Evolutionary conservation across 2,797 vertebrate species (phyloP), one percentile per base, ranked within the genome.

Genomic region (Furcifer pardalis): DNA sequence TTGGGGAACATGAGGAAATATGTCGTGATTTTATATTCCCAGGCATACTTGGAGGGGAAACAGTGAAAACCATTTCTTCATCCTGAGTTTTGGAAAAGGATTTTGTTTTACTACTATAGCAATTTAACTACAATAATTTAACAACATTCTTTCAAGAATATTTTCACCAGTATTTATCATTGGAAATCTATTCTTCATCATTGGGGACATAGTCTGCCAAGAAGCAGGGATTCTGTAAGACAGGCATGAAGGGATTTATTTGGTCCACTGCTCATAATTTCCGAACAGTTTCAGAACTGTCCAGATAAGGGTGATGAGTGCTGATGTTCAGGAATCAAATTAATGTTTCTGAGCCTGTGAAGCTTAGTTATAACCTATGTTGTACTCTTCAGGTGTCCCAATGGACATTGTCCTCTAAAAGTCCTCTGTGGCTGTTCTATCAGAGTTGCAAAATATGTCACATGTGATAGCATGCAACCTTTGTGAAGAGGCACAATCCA

Each of bases 231-330:
- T 77, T 69, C 79, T 83, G 21, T 81, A 81, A 89, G 60, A 77
- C 73, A 89, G 88, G 86, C 49, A 56, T 15, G 73, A 86, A 87
- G 85, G 91, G 87, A 89, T 92, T 90, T 91, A 86, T 81, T 73
- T 87, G 73, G 71, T 91, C 79, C 85, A 87, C 87, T 91, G 88
- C 83, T 65, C 91, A 77, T 86, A 91, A 87, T 88, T 91, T 92
- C 88, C 84, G 88, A 74, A 85, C 60, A 84, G 74, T 92, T 90
- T 86, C 87, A 80, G 79, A 86, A 81, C 60, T 35, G 71, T 89
- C 85, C 69, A 82, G 92, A 91, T 92, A 94, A 94, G 89, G 86
- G 84, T 77, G 3, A 42, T 80, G 84, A 90, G 90, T 85, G 81
- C 80, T 66, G 60, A 30, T 91, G 72, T 82, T 86, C 82, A 87